Evolutionary conservation across 2,888 invertebrate species (phyloP).

Genomic region (Cecidostiba fungosa): DNA sequence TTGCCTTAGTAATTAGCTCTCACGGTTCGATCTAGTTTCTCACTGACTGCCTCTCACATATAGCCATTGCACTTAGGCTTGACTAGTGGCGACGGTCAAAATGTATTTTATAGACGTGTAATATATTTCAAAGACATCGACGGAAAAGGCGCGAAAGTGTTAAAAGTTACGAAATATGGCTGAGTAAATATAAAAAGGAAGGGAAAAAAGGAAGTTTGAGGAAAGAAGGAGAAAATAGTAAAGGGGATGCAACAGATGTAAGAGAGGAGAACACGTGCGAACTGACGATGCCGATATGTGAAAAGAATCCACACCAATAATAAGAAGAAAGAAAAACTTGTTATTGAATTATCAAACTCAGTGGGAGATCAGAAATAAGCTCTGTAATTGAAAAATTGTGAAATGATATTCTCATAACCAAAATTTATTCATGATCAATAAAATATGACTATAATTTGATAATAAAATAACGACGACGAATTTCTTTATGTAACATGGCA

Average conservation of each 20-base stretch:
- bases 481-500: neutral
- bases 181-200: neutral
- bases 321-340: neutral
- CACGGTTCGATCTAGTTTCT: constrained; percentile 5
- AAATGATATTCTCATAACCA: no score
- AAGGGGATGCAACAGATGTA: neutral
- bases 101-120: neutral
- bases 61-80: neutral
- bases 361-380: neutral
- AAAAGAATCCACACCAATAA: neutral
- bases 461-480: neutral
- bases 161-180: neutral
- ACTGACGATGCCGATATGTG: neutral
- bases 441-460: neutral
- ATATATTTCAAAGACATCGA: neutral
- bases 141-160: neutral
- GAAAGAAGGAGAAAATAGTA: neutral
- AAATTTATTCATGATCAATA: neutral
- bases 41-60: neutral
- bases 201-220: neutral
- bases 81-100: neutral
- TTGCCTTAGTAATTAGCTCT: constrained; percentile 38
- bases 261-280: neutral
- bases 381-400: no score
- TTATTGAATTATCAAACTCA: neutral